A percentile compares a stretch with the other conserved stretches of the same genome.
These are phyloP conservation scores for Bombus impatiens DNA, from an alignment of 1,140 invertebrate genomes.

Conservation along the genomic window DNA sequence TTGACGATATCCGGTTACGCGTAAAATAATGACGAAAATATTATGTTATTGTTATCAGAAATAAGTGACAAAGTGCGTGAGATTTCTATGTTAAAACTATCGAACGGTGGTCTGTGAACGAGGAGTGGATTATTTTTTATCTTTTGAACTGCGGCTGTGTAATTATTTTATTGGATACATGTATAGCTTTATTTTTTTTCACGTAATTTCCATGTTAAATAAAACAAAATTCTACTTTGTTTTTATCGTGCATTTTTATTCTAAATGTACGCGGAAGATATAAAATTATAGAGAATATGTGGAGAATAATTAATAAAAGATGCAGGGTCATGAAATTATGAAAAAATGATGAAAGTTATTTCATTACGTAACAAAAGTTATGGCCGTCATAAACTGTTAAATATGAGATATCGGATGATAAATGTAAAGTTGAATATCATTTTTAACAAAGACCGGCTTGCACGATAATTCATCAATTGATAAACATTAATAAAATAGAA, in stretches of 20 bases:
- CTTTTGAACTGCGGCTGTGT: background rate
- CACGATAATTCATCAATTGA: background rate
- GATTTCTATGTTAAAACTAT: background rate
- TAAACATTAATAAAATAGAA: background rate
- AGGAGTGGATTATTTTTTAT: background rate
- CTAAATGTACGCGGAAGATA: background rate
- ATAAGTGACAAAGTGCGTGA: background rate
- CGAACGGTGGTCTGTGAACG: too few relatives aligned
- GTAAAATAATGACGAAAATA: background rate
- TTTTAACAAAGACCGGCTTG: background rate
- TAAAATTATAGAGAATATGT: background rate
- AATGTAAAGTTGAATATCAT: background rate
- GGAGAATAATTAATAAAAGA: background rate
- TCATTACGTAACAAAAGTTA: background rate
- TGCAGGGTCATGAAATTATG: background rate
- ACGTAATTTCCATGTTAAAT: background rate
- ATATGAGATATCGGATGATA: background rate
- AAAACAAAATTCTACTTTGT: background rate
- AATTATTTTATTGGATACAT: background rate
- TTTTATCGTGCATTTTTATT: background rate
- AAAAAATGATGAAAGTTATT: background rate
- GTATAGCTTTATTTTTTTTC: background rate
- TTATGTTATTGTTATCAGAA: background rate
- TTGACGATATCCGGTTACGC: background rate
- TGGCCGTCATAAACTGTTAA: background rate